Percentiles rank a stretch among this genome's conserved stretches.
phyloP scores from a whole-genome alignment of 2,888 invertebrate species.

The Silvanus unidentatus region DNA sequence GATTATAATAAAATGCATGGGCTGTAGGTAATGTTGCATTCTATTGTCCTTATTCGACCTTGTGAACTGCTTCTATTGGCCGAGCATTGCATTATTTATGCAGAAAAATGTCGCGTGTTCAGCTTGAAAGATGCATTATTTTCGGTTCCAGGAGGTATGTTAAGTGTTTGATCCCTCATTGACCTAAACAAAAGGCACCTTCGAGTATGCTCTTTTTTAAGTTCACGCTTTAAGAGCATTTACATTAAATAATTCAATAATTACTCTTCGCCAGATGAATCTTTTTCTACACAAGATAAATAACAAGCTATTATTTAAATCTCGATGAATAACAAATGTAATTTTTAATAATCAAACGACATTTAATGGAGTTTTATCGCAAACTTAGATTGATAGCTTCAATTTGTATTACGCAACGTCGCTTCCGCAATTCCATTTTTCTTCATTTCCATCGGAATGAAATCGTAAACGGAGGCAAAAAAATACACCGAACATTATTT shows the following conservation, averaged over 20 bases:
- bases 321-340: conserved; percentile 18
- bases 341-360: conserved; percentile 20
- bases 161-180: conserved; percentile 9
- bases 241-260: conserved; percentile 14
- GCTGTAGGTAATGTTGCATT: conserved; percentile 1
- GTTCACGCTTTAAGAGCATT: conserved; percentile 12
- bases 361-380: conserved; percentile 14
- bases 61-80: conserved; percentile 4
- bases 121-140: conserved; percentile 1
- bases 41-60: conserved; percentile 2
- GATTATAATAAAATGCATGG: conserved; percentile 1
- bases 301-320: no score
- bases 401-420: conserved; percentile 9
- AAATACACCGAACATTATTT: no score
- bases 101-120: conserved; percentile 5
- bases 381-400: conserved; percentile 16
- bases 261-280: no score
- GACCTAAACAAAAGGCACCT: conserved; percentile 9
- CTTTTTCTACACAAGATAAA: no score
- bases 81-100: conserved; percentile 2
- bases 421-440: no score
- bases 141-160: conserved; percentile 10
- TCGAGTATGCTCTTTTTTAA: conserved; percentile 10
- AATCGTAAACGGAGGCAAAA: no score
- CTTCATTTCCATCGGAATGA: no score